phyloP scores from a whole-genome alignment of 1,140 invertebrate genomes.

The Drosophila quadrilineata region DNA sequence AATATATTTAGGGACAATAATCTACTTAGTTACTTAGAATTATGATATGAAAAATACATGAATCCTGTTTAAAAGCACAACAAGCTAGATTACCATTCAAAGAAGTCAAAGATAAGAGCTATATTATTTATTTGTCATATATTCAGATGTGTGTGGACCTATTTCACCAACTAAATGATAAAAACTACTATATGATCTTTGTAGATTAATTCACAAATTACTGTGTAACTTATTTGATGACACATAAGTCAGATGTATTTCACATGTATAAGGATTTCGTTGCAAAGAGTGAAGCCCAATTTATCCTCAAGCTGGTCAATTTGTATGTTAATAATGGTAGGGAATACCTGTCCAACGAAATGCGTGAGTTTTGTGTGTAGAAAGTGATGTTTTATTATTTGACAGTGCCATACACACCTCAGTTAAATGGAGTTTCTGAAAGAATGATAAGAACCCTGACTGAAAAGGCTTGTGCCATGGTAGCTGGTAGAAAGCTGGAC shows the following conservation, averaged over 20 bases:
- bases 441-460: conserved; percentile 81
- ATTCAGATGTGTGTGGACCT: not conserved
- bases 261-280: too few species aligned
- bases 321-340: conserved; percentile 61
- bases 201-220: too few species aligned
- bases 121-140: not conserved
- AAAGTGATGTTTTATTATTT: conserved; percentile 79
- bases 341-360: conserved; percentile 26
- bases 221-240: too few species aligned
- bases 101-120: not conserved
- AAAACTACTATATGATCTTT: too few species aligned
- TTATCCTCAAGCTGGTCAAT: conserved; percentile 65
- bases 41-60: not conserved
- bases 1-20: not conserved
- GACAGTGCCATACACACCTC: conserved; percentile 81
- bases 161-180: too few species aligned
- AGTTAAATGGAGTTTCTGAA: conserved; percentile 83
- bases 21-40: not conserved
- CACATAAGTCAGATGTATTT: too few species aligned
- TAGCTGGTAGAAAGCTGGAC: conserved; percentile 59
- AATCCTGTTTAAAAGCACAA: not conserved
- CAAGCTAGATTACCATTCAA: not conserved
- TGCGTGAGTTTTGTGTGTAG: conserved; percentile 76
- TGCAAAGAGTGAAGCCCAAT: not conserved
- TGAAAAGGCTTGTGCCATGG: conserved; percentile 80